These are phyloP conservation scores for Lucilia cuprina DNA, from an alignment of 1,140 invertebrate species.

Conservation along the genomic window DNA sequence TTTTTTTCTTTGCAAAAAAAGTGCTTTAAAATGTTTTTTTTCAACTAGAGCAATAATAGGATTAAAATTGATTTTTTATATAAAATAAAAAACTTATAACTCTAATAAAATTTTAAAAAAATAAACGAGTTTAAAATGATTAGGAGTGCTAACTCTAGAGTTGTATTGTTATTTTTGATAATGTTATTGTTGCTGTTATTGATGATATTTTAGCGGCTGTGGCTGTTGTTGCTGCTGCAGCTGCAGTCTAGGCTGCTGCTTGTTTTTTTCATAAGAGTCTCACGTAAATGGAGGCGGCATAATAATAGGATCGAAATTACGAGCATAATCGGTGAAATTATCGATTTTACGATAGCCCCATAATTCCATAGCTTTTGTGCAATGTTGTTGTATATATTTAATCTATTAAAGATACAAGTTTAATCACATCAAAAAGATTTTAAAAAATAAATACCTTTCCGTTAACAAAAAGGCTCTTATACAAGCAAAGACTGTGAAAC, in stretches of 20 bases:
- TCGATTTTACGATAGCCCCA: constrained; percentile 78
- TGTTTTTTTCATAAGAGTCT: constrained; percentile 37
- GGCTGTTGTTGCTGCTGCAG: constrained; percentile 6
- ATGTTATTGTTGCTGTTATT: constrained; percentile 6
- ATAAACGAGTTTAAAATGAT: neutral
- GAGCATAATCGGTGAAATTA: constrained; percentile 60
- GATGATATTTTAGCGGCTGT: neutral
- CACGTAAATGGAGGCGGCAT: constrained; percentile 59
- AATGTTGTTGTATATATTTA: constrained; percentile 68
- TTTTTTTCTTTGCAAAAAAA: neutral
- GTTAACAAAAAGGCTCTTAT: too few species aligned
- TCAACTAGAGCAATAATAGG: constrained; percentile 1
- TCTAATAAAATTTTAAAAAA: neutral
- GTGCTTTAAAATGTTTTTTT: neutral
- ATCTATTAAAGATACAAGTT: constrained; percentile 44
- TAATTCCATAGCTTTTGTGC: constrained; percentile 76
- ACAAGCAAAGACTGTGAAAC: too few species aligned
- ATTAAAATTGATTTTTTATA: neutral
- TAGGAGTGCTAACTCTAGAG: neutral
- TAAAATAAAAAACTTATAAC: neutral
- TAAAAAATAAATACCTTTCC: too few species aligned
- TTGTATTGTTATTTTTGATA: neutral
- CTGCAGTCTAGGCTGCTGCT: neutral
- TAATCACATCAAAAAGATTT: too few species aligned
- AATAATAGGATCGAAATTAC: constrained; percentile 58